Evolutionary conservation across 2,888 invertebrate species (phyloP).

Genomic region (Morinoia aosen): DNA sequence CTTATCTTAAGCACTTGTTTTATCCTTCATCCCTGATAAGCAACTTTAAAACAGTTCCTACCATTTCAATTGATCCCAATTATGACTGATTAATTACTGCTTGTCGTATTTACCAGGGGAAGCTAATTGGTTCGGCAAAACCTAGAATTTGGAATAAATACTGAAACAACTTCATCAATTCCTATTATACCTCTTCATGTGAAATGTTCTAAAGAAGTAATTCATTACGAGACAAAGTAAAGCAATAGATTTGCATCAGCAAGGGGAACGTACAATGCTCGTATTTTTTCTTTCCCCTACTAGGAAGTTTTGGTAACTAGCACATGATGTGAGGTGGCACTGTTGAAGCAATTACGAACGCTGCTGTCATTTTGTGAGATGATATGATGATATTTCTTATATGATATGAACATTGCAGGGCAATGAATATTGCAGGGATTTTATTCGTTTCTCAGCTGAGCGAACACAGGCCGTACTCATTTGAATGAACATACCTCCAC

Average conservation of each 20-base stretch:
- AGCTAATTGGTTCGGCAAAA: neutral
- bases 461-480: too few species aligned
- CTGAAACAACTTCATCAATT: neutral
- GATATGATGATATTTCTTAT: too few species aligned
- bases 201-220: neutral
- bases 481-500: too few species aligned
- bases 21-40: neutral
- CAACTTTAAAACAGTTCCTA: neutral
- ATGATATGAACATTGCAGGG: too few species aligned
- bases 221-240: neutral
- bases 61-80: neutral
- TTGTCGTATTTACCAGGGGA: neutral
- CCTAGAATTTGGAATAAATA: neutral
- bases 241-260: neutral
- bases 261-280: neutral
- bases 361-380: too few species aligned
- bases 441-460: too few species aligned
- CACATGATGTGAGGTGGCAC: neutral
- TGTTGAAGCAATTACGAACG: neutral
- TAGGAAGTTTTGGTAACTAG: neutral
- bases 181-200: neutral
- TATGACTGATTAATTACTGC: neutral
- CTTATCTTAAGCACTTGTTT: neutral
- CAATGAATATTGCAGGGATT: too few species aligned
- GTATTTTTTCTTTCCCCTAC: neutral